A percentile compares a stretch with the other conserved stretches of the same genome.
Evolutionary conservation across 2,888 invertebrate genomes (phyloP).

Genomic region (Dynastes hyllus): DNA sequence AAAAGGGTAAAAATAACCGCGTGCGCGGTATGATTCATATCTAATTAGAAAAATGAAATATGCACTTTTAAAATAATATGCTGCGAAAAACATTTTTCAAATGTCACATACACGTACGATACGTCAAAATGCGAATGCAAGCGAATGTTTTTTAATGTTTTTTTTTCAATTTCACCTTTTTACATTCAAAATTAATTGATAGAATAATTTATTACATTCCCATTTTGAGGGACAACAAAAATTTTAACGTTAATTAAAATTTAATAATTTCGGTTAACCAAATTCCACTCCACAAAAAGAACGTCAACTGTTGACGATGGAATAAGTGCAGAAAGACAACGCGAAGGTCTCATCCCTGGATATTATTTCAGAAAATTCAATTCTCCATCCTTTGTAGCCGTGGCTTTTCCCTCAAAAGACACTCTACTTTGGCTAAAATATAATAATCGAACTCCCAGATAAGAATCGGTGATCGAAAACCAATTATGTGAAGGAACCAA

Average conservation of each 20-base stretch:
- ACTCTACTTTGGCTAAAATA: slow-evolving; percentile 25
- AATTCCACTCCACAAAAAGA: neutral
- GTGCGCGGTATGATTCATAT: slow-evolving; percentile 17
- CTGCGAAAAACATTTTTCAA: neutral
- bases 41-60: slow-evolving; percentile 26
- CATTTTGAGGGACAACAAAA: neutral
- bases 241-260: slow-evolving; percentile 13
- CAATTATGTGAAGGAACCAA: slow-evolving; percentile 17
- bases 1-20: slow-evolving; percentile 25
- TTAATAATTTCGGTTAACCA: slow-evolving; percentile 12
- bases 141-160: neutral
- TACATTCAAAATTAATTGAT: neutral
- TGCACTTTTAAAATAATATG: slow-evolving; percentile 21
- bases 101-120: neutral
- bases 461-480: slow-evolving; percentile 24
- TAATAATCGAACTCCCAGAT: slow-evolving; percentile 16
- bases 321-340: neutral
- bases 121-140: too few species aligned
- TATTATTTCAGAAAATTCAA: slow-evolving; percentile 25
- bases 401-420: slow-evolving; percentile 15
- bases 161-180: neutral
- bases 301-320: slow-evolving; percentile 9
- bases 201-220: neutral
- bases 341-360: neutral
- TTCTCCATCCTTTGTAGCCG: slow-evolving; percentile 15